Base-by-base conservation (phyloP, 2,113 vertebrate species). In the Monopterus albus region DNA sequence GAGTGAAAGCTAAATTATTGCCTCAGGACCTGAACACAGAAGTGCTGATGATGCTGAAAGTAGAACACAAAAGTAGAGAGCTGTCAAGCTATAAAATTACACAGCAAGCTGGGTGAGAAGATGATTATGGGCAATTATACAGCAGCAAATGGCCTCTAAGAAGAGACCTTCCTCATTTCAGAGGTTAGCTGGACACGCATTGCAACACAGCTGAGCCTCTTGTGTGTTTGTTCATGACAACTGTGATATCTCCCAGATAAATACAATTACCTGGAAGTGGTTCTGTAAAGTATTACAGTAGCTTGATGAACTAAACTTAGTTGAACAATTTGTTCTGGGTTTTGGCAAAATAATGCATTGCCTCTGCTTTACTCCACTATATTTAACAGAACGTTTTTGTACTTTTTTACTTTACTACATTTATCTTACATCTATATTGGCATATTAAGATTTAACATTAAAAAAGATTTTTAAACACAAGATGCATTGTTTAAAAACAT, bases 61-160 rank as follows among this genome's bases (percentile, higher is more conserved):
- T 42, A 45, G 78, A 81, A 81, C 51, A 74, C 60, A 60, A 85
- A 76, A 86, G 80, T 78, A 74, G 72, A 82, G 81, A 79, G 78
- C 82, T 84, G 82, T 83, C 85, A 84, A 81, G 78, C 79, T 46
- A 23, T 73, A 76, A 84, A 86, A 86, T 84, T 79, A 84, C 88
- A 84, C 73, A 66, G 69, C 50, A 2, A 58, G 79, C 79, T 15
- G 50, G 52, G 49, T 79, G 83, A 89, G 74, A 62, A 75, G 86
- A 84, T 87, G 87, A 90, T 91, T 90, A 87, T 13, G 50, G 84
- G 66, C 77, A 92, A 90, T 90, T 88, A 89, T 83, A 64, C 42
- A 28, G 45, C 78, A 8, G 61, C 40, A 47, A 78, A 78, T 70
- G 78, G 51, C 76, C 79, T 76, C 79, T 21, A 55, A 83, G 81